A percentile compares a stretch with the other conserved stretches of the same genome.
phyloP scores from a whole-genome alignment of 2,797 vertebrate species.

The Helicolenus hilgendorfi region DNA sequence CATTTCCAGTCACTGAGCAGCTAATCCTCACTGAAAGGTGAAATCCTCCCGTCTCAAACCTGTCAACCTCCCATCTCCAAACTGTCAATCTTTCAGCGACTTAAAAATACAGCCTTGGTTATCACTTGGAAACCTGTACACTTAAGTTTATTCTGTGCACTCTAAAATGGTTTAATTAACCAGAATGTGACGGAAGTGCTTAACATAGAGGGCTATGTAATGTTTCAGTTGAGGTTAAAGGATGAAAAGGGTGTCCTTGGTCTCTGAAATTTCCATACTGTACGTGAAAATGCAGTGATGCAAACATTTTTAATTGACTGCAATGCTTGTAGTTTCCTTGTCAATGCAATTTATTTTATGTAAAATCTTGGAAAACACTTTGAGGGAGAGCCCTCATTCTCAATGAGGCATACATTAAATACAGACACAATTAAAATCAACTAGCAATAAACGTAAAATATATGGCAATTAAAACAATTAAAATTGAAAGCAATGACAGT shows the following conservation, averaged over 20 bases:
- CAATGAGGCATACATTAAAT: too few species aligned
- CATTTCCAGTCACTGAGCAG: neutral
- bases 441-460: too few species aligned
- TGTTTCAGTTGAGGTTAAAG: conserved; percentile 24
- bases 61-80: neutral
- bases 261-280: conserved; percentile 5
- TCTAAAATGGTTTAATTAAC: conserved; percentile 42
- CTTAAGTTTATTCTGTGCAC: neutral
- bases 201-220: neutral
- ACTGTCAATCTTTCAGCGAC: neutral
- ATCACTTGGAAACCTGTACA: neutral
- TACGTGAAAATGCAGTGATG: conserved; percentile 37
- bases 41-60: neutral
- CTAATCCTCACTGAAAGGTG: neutral
- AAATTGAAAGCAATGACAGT: neutral
- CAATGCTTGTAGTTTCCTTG: conserved; percentile 1
- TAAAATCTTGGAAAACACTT: too few species aligned
- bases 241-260: neutral
- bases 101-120: neutral
- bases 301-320: conserved; percentile 58
- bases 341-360: neutral
- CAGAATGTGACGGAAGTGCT: neutral
- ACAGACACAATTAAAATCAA: too few species aligned
- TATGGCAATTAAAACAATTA: too few species aligned
- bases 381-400: too few species aligned